Conservation (phyloP, 2,113 vertebrate genomes). For the Bostrychus sinensis region DNA sequence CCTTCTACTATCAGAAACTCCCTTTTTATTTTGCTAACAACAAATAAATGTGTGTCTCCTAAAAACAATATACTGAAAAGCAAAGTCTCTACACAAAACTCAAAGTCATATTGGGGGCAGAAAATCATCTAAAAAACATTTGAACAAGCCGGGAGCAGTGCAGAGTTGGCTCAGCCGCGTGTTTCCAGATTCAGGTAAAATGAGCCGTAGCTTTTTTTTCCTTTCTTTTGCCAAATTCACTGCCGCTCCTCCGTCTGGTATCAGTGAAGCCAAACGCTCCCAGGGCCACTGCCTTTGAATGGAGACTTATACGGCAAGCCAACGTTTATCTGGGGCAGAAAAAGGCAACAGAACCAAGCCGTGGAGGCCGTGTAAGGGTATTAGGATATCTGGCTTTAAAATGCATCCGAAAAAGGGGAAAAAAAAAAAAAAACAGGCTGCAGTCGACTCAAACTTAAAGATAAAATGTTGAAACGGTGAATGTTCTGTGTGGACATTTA, state of each 20-base stretch:
- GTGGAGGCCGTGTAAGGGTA: conserved; percentile 38
- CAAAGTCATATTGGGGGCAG: neutral
- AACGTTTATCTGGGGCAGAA: conserved; percentile 43
- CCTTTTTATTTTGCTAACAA: too few relatives aligned
- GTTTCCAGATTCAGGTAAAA: conserved; percentile 4
- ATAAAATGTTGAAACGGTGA: conserved; percentile 71
- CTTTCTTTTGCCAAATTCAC: neutral
- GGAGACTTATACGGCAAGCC: conserved; percentile 15
- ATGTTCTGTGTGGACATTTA: conserved; percentile 74
- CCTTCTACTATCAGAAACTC: too few relatives aligned
- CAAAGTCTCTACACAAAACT: too few relatives aligned
- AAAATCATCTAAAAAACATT: neutral
- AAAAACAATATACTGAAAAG: too few relatives aligned
- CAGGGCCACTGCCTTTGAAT: conserved; percentile 39
- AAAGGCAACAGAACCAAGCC: conserved; percentile 29
- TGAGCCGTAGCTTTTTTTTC: conserved; percentile 3
- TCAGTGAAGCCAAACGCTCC: conserved; percentile 22
- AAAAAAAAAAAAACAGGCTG: neutral
- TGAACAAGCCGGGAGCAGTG: neutral
- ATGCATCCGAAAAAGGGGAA: conserved; percentile 32
- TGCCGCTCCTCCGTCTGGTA: conserved; percentile 1
- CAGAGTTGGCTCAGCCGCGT: neutral
- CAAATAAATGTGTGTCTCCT: too few relatives aligned
- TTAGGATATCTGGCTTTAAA: conserved; percentile 65
- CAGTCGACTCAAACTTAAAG: conserved; percentile 40